Percentiles rank a stretch among this genome's conserved stretches.
These are phyloP conservation scores for Colistium nudipinnis DNA, from an alignment of 2,113 vertebrate genomes.

Conservation along the genomic window DNA sequence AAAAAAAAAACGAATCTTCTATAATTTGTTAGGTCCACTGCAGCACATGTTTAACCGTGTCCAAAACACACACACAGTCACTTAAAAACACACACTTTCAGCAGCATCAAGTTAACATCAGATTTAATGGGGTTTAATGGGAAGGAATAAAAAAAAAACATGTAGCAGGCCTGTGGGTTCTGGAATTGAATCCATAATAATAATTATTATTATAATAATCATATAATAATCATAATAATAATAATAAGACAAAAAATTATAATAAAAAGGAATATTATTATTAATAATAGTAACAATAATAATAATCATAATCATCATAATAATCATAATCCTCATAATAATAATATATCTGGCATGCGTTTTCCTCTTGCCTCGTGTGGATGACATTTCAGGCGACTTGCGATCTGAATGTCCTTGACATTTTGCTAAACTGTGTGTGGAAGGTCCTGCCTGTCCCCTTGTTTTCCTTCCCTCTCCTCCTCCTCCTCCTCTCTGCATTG, in stretches of 20 bases:
- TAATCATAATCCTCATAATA: not conserved
- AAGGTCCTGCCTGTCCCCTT: conserved; percentile 59
- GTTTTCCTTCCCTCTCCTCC: conserved; percentile 69
- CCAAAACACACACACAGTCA: conserved; percentile 9
- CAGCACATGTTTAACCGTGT: not conserved
- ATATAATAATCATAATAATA: not conserved
- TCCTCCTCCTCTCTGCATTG: conserved; percentile 66
- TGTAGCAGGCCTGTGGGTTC: no score
- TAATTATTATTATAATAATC: no score
- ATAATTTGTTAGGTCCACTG: not conserved
- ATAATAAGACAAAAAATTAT: no score
- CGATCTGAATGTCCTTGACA: conserved; percentile 56
- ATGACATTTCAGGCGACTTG: conserved; percentile 52
- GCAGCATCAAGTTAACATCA: not conserved
- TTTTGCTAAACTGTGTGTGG: conserved; percentile 65
- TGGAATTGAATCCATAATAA: conserved; percentile 1
- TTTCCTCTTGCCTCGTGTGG: conserved; percentile 17
- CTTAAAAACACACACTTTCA: not conserved
- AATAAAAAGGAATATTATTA: no score
- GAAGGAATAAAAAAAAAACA: conserved; percentile 4
- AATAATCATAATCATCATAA: no score
- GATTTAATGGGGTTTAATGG: not conserved
- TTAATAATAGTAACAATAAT: no score
- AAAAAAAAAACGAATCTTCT: conserved; percentile 10
- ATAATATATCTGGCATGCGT: conserved; percentile 16